phyloP scores from a whole-genome alignment of 2,888 invertebrate genomes.

The Imbricaverruca yamaguchii region DNA sequence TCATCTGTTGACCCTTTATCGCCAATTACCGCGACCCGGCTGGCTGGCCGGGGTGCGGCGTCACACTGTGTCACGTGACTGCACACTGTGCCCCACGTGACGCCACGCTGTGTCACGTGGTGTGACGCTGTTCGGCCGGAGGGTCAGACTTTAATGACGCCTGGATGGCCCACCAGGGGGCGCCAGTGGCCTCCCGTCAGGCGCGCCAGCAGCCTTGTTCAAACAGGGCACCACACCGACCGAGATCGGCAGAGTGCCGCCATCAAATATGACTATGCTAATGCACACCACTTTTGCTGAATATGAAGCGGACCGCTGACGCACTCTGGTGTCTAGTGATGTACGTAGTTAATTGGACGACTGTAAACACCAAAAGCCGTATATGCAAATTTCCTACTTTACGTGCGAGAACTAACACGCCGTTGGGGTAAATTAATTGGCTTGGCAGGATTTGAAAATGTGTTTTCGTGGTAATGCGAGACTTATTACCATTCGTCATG shows the following conservation, averaged over 20 bases:
- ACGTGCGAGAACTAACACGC: background rate
- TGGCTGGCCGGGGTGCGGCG: background rate
- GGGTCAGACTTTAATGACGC: background rate
- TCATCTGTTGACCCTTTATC: background rate
- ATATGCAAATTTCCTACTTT: background rate
- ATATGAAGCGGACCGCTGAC: background rate
- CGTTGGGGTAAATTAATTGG: background rate
- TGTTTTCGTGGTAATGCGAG: background rate
- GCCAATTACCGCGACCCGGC: background rate
- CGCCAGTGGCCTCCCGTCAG: background rate
- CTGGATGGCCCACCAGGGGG: background rate
- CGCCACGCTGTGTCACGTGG: background rate
- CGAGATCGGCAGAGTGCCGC: background rate
- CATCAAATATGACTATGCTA: background rate
- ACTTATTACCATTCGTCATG: background rate
- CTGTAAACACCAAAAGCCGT: background rate
- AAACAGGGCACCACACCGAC: background rate
- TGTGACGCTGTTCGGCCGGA: background rate
- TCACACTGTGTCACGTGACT: background rate
- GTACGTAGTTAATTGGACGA: background rate
- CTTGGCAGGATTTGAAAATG: background rate
- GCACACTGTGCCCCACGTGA: too few relatives aligned
- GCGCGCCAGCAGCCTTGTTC: background rate
- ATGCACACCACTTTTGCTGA: background rate
- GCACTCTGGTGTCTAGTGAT: background rate